Evolutionary conservation across 1,140 invertebrate genomes (phyloP), one percentile per base, ranked within the genome.

Genomic region (Drosophila elegans): DNA sequence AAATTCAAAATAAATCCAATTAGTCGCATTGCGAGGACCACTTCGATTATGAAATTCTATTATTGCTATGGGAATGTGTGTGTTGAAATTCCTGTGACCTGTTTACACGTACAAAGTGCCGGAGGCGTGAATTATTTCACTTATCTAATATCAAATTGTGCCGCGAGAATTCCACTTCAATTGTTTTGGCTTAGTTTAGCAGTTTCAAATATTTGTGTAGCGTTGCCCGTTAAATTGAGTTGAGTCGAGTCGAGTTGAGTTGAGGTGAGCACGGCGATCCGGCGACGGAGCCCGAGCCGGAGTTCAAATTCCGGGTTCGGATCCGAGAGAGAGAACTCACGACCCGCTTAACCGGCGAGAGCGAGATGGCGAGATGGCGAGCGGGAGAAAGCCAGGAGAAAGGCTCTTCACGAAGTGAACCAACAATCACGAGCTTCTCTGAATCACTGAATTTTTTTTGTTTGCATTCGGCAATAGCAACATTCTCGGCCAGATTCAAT

Each of bases 1-100:
- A 88, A 86, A 88, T 79, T 88, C 71, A 86, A 52, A 55, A 88
- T 60, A 73, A 86, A 86, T 88, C 83, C 83, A 88, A 86, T 88
- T 83, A 83, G 71, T 36, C 54, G 61, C 83, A 85, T 85, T 41
- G 62, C 74, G 21, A 66, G 42, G 41, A 21, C 32, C 32, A n/a
- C 62, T 21, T 1, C 11, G 6, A 36, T 13, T 59, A 59, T 63
- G n/a, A n/a, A 63, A 27, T 12, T 16, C 59, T 34, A 45, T 51
- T 64, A 42, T 71, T 75, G 66, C 44, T 64, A 61, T 42, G 46
- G 44, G 36, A 51, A 49, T 55, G 38, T 61, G n/a, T 60, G 45
- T 51, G 29, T 25, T 34, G 38, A 42, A 56, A 56, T 62, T 41
- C 27, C 59, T 41, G 53, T 11, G 48, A 46, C 27, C 46, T 32